Evolutionary conservation across 2,888 invertebrate species (phyloP).

Genomic region (Nomada lathburiana): DNA sequence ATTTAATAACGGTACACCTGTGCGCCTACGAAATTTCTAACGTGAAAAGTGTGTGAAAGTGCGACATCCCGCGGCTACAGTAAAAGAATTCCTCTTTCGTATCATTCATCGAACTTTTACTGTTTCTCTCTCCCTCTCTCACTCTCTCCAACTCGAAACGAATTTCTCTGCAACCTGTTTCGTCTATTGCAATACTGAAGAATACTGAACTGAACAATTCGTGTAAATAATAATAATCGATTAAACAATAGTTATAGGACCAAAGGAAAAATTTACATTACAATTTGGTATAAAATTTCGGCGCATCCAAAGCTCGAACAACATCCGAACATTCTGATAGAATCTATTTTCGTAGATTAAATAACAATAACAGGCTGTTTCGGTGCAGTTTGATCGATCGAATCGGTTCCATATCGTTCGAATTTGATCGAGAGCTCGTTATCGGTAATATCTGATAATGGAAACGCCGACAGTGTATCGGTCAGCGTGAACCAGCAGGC

Average conservation of each 20-base stretch:
- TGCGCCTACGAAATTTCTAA: slow-evolving; percentile 7
- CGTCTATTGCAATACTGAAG: no score
- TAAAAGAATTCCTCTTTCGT: neutral
- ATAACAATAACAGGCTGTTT: neutral
- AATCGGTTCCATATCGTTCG: neutral
- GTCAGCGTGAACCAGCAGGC: slow-evolving; percentile 2
- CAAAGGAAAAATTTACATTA: neutral
- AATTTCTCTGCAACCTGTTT: no score
- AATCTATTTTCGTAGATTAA: neutral
- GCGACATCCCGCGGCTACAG: slow-evolving; percentile 4
- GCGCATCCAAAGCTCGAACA: no score
- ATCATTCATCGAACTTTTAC: neutral
- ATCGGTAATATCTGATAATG: slow-evolving; percentile 62
- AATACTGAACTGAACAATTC: neutral
- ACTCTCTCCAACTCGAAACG: no score
- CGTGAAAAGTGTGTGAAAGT: slow-evolving; percentile 38
- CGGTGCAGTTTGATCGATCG: neutral
- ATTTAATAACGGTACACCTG: slow-evolving; percentile 39
- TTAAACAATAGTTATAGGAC: no score
- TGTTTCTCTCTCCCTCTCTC: neutral
- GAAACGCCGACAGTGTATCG: slow-evolving; percentile 25
- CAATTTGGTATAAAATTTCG: no score
- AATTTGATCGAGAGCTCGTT: slow-evolving; percentile 28
- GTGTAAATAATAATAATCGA: no score
- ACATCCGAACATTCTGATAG: no score